These are phyloP conservation scores for human (Homo sapiens) DNA, from an alignment of 2,113 vertebrate species.

Conservation along the genomic window DNA sequence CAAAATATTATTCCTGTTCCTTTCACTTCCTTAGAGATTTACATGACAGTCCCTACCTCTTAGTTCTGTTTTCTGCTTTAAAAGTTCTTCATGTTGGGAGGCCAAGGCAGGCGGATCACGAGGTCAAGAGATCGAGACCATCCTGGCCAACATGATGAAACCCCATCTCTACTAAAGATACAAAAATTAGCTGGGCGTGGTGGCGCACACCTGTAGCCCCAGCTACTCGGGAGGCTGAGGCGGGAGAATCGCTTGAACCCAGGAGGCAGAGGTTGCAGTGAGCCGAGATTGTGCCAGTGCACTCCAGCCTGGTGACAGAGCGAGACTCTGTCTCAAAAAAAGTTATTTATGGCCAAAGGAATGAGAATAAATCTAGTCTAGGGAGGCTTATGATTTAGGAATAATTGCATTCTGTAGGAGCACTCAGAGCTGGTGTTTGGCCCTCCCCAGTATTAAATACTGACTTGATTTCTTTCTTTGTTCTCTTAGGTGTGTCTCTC, in stretches of 20 bases:
- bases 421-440: background rate
- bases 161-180: too few relatives aligned
- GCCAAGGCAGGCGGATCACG: too few relatives aligned
- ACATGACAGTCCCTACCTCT: background rate
- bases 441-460: background rate
- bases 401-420: background rate
- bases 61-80: conserved; percentile 16
- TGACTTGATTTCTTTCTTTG: conserved; percentile 26
- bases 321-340: background rate
- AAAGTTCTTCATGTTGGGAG: background rate
- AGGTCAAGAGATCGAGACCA: too few relatives aligned
- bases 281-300: too few relatives aligned
- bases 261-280: too few relatives aligned
- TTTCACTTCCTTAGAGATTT: conserved; percentile 22
- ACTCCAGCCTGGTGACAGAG: too few relatives aligned
- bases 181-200: too few relatives aligned
- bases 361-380: background rate
- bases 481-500: conserved; percentile 91
- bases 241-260: too few relatives aligned
- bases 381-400: background rate
- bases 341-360: background rate
- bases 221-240: too few relatives aligned
- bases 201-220: too few relatives aligned
- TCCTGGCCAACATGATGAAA: too few relatives aligned
- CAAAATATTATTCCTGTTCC: conserved; percentile 7